Conservation (phyloP, 2,797 vertebrate species). For the Xyrichtys novacula region DNA sequence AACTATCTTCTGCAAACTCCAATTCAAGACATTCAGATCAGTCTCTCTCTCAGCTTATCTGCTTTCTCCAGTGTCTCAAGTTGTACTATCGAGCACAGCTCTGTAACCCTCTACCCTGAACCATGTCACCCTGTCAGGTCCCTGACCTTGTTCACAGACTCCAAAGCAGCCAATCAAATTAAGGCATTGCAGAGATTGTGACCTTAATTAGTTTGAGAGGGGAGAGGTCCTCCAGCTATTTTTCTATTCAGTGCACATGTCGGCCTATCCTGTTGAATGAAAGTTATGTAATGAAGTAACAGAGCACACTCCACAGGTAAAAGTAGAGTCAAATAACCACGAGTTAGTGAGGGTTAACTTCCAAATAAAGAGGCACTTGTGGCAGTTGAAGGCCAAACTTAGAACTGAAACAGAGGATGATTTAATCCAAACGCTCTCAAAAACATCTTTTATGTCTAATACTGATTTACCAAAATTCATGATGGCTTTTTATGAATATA, state of each 20-base stretch:
- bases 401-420: constrained; percentile 8
- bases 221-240: constrained; percentile 53
- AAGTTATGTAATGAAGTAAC: constrained; percentile 39
- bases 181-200: constrained; percentile 65
- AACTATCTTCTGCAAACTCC: constrained; percentile 24
- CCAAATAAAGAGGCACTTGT: background rate
- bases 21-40: background rate
- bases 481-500: constrained; percentile 21
- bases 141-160: constrained; percentile 77
- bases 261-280: constrained; percentile 41
- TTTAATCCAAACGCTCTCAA: constrained; percentile 24
- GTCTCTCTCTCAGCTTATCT: constrained; percentile 35
- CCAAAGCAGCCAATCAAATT: constrained; percentile 74
- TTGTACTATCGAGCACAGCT: constrained; percentile 38
- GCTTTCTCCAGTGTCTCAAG: constrained; percentile 37
- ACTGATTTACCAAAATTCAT: constrained; percentile 25
- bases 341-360: background rate
- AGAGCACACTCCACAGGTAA: constrained; percentile 16
- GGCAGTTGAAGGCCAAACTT: background rate
- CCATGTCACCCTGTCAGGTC: constrained; percentile 68
- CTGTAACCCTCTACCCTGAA: constrained; percentile 69
- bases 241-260: constrained; percentile 18
- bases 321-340: background rate
- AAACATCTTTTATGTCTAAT: constrained; percentile 28
- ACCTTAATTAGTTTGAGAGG: constrained; percentile 73